Conservation (phyloP, 2,888 invertebrate genomes). For the Neoscelio sp. region DNA sequence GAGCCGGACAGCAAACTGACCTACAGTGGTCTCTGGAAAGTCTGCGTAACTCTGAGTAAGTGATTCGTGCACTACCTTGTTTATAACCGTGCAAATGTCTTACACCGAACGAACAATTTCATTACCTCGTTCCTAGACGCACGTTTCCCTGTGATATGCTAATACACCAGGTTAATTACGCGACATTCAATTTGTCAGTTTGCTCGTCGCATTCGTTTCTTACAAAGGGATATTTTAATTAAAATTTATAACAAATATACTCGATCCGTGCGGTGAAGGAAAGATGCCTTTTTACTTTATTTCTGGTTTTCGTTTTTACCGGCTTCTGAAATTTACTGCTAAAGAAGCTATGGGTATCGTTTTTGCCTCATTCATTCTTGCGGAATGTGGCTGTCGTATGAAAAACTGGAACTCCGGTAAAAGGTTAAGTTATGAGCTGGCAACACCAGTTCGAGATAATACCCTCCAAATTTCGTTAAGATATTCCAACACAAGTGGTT, state of each 20-base stretch:
- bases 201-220: not conserved
- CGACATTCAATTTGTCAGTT: not conserved
- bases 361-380: conserved; percentile 27
- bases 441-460: conserved; percentile 45
- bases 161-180: not conserved
- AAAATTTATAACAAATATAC: no score
- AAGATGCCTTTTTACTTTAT: conserved; percentile 2
- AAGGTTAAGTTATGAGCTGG: conserved; percentile 54
- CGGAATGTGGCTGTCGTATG: conserved; percentile 32
- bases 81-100: not conserved
- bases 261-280: no score
- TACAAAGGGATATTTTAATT: no score
- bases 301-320: no score
- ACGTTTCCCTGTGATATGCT: not conserved
- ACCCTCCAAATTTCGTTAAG: conserved; percentile 45
- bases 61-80: conserved; percentile 73
- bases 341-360: conserved; percentile 20
- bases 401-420: conserved; percentile 44
- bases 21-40: conserved; percentile 91
- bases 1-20: conserved; percentile 90
- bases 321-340: conserved; percentile 22
- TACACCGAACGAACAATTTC: no score
- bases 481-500: conserved; percentile 19
- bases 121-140: not conserved
- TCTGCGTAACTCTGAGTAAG: conserved; percentile 92